Evolutionary conservation across 30 jellyfish, hydroid and myxozoan genomes (phyloP), one percentile per base, ranked within the genome.

Genomic region (Chironex yamaguchii): DNA sequence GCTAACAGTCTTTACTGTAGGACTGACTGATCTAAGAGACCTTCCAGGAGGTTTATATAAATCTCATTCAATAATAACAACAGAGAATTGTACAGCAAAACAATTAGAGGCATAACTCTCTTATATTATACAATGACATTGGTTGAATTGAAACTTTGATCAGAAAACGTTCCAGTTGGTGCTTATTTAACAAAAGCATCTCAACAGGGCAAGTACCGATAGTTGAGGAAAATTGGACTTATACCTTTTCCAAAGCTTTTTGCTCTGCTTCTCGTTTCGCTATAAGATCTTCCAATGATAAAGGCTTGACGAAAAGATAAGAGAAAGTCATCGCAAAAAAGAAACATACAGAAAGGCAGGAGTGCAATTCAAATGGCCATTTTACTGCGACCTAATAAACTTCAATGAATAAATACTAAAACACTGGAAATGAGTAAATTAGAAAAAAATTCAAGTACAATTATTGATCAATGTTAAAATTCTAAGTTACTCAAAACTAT

Each of bases 261-360:
- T 91, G 76, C 80, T 91, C 97, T 66, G 88, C 97, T 30, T 91
- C 96, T 49, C 97, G 76, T 71, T 91, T 84, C 27, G 96, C 91
- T 54, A 91, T 91, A 29, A 91, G 34, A 35, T 91, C 94, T 84
- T 91, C 97, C 21, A 91, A 71, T 34, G 97, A 91, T 80, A 91
- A 35, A 31, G 97, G 97, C 97, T 91, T 49, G 27, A 11, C 6
- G 73, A 6, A 58, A 6, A 58, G 73, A 58, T 11, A 20, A 58
- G 6, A 11, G 23, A 58, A 58, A 58, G 11, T 11, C 11, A 9
- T 42, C n/a, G 62, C n/a, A 11, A 42, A 42, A 42, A 42, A n/a
- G 62, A 11, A 42, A 42, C 14, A 11, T 42, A n/a, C n/a, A n/a
- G n/a, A n/a, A n/a, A n/a, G n/a, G n/a, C n/a, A n/a, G n/a, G n/a